Base-by-base conservation (phyloP, 2,888 invertebrate species). In the Oasisia sp. region DNA sequence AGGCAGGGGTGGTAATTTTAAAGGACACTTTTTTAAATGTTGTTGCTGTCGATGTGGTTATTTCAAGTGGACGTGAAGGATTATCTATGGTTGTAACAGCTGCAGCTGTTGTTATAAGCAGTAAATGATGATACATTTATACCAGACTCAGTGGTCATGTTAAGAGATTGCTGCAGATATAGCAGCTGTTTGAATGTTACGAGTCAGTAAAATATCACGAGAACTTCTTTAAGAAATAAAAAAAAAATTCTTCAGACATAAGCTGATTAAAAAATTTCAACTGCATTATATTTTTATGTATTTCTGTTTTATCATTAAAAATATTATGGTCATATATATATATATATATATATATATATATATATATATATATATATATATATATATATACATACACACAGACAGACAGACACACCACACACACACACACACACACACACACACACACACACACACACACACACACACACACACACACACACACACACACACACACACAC, bases 101-200 rank as follows among this genome's bases (percentile, higher is more conserved):
- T 74, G 74, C 50, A 50, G 50, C n/a, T 74, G 74, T 74, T 74
- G 74, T 74, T 74, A 74, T 74, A 74, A 74, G 27, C 74, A 74
- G 19, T 74, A 74, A 74, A 74, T 74, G 14, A 74, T 74, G 74
- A 27, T 27, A 74, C n/a, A 74, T 19, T 74, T 74, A 74, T 74
- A 1, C 38, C 38, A 38, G 38, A 38, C 38, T 74, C 74, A 19
- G 74, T 7, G 27, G 74, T 27, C 74, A 74, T 74, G 19, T 74
- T 74, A 7, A 74, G 14, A n/a, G 3, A 74, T 7, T 74, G 74
- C 56, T 38, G 38, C 38, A 38, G 4, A 38, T 38, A 38, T 0
- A 56, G 19, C 19, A 56, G 56, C 56, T 14, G 56, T 56, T 56
- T 19, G n/a, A 74, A 19, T 14, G 14, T 74, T 27, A 74, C 14